Evolutionary conservation across 2,113 vertebrate genomes (phyloP), one percentile per base, ranked within the genome.

Genomic region (Cyphomyrus discorhynchus): DNA sequence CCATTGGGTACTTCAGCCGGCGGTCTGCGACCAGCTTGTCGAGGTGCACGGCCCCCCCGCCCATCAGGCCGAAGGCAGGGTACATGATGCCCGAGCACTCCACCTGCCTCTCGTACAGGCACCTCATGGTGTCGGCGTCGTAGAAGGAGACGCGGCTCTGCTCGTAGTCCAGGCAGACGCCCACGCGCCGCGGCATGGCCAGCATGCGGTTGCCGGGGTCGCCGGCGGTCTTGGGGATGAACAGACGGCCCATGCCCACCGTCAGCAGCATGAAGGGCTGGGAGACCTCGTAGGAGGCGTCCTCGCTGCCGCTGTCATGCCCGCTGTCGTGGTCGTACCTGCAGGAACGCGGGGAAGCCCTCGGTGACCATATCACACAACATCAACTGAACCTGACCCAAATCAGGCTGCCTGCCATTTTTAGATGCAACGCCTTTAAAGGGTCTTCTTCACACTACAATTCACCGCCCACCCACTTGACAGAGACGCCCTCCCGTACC

Each of bases 251-350:
- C 98, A 98, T 99, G 92, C 98, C 98, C 62, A 98, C 88, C 3
- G 98, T 98, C 92, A 99, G 95, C 35, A 99, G 94, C 0, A 97
- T 98, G 92, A 98, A 98, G 56, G 98, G 98, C 91, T 98, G 98
- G 0, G 97, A 97, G 31, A 96, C 94, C 85, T 99, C 98, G 1
- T 96, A 97, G 91, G 95, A 95, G 1, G 96, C 88, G 39, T 99
- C 98, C 93, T 99, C 98, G n/a, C 98, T 99, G 89, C 98, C 98
- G 0, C 98, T 99, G 95, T 99, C 98, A 24, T 99, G 98, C 2
- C 98, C 98, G 0, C 98, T 99, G 93, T 99, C 98, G 83, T 99
- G 98, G 88, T 99, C 98, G 0, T 97, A 98, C 77, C 98, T 99
- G 90, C 24, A 92, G 91, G 42, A 90, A 91, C 83, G 87, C 11